Conservation (phyloP, 1,140 invertebrate genomes). For the Pseudomyrmex dendroicus region DNA sequence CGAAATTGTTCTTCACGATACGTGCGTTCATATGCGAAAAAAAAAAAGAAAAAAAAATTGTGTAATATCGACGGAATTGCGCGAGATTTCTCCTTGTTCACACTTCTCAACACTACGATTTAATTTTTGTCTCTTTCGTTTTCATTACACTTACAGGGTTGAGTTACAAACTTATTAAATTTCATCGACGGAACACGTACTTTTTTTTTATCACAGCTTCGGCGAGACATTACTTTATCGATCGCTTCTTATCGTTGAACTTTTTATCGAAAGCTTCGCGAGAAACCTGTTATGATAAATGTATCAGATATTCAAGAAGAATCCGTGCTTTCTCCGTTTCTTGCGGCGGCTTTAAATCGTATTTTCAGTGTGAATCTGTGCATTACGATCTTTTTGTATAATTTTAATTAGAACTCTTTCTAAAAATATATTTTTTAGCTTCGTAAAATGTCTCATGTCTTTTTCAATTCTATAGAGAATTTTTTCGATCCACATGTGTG, state of each 20-base stretch:
- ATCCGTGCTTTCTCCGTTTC: constrained; percentile 5
- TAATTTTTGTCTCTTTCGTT: background rate
- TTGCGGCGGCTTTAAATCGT: background rate
- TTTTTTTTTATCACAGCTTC: background rate
- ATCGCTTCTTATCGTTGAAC: constrained; percentile 14
- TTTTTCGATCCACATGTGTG: too few species aligned
- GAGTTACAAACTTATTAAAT: background rate
- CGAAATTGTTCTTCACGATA: background rate
- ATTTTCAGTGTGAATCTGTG: background rate
- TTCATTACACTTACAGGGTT: background rate
- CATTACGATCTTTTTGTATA: background rate
- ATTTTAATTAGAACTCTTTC: background rate
- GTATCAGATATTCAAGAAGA: constrained; percentile 18
- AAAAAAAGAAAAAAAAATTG: too few species aligned
- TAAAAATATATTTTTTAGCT: background rate
- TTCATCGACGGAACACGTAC: background rate
- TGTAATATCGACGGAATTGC: too few species aligned
- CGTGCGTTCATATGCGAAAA: constrained; percentile 2
- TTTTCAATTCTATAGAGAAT: background rate
- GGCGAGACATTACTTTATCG: background rate
- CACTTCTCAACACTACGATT: background rate
- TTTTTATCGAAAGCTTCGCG: constrained; percentile 15
- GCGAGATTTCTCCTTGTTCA: background rate
- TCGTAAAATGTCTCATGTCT: background rate
- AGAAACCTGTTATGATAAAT: constrained; percentile 17